These are phyloP conservation scores for Colinus virginianus DNA, from an alignment of 2,113 vertebrate genomes.

Conservation along the genomic window DNA sequence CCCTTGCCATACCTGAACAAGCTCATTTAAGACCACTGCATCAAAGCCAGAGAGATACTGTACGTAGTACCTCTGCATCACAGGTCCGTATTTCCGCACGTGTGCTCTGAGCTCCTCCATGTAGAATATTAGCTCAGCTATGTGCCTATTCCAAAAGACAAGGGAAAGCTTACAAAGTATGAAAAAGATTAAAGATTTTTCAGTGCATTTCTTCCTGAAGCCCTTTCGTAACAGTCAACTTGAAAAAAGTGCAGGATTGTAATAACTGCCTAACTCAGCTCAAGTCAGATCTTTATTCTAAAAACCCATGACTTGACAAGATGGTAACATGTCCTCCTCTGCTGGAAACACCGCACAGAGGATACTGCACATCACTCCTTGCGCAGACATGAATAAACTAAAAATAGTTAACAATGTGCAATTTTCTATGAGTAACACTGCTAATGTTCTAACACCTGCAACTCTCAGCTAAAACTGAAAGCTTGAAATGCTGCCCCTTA, in stretches of 20 bases:
- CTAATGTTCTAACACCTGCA: neutral
- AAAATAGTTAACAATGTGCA: neutral
- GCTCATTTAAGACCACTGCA: conserved; percentile 96
- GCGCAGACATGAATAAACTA: neutral
- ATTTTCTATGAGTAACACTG: neutral
- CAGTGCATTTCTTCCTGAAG: neutral
- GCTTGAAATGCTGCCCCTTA: neutral
- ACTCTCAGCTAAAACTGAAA: neutral
- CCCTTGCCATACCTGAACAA: conserved; percentile 89
- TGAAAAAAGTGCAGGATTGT: rapidly evolving
- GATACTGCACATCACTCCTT: neutral
- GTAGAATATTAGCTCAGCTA: conserved; percentile 98
- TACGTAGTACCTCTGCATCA: conserved; percentile 98
- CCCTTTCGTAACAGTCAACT: neutral
- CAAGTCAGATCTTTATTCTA: neutral
- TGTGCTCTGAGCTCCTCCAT: conserved; percentile 98
- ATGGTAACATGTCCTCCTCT: neutral
- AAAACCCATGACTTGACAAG: neutral
- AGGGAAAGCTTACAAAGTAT: neutral
- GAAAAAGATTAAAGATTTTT: neutral
- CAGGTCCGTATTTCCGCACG: conserved; percentile 94
- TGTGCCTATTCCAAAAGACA: conserved; percentile 82
- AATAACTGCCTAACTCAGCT: neutral
- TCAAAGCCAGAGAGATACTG: conserved; percentile 98
- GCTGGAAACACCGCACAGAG: neutral